Evolutionary conservation across 1,140 invertebrate species (phyloP), one percentile per base, ranked within the genome.

Genomic region (Drosophila quadrilineata): DNA sequence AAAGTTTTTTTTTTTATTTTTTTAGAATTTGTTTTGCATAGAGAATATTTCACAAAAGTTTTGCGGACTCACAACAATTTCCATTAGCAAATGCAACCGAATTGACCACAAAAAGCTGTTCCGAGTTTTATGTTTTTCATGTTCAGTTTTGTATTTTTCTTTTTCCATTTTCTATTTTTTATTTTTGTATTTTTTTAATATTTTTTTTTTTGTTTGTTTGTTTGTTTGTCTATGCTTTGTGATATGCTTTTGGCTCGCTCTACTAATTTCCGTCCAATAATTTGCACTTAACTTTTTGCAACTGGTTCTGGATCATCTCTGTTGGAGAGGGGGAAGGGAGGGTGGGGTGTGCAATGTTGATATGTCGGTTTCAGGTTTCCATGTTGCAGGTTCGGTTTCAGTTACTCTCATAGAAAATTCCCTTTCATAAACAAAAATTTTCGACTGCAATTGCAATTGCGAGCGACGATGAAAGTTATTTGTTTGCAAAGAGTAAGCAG

Each of bases 191-290:
- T 41, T 41, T 41, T 43, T 21, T 16, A n/a, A n/a, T n/a, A n/a
- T n/a, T n/a, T n/a, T n/a, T n/a, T n/a, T n/a, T n/a, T n/a, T n/a
- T n/a, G n/a, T n/a, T n/a, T n/a, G n/a, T n/a, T n/a, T n/a, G n/a
- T n/a, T n/a, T n/a, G n/a, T n/a, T n/a, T n/a, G n/a, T n/a, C n/a
- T n/a, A n/a, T n/a, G n/a, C n/a, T n/a, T n/a, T n/a, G n/a, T n/a
- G n/a, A n/a, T n/a, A n/a, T n/a, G n/a, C n/a, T 45, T 26, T 53
- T 45, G 40, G 28, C 70, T 67, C 62, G 67, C 76, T 80, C 56
- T 80, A 82, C 76, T 80, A 82, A 80, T 80, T 80, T 66, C 43
- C 66, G 48, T 59, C 71, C 71, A 71, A 82, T 80, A 75, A 80
- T 71, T 82, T 82, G 71, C 75, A 79, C 75, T 79, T 79, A 80